Percentiles rank a stretch among this genome's conserved stretches.
phyloP scores from a whole-genome alignment of 2,888 invertebrate species.

The Ophion ventricosus region DNA sequence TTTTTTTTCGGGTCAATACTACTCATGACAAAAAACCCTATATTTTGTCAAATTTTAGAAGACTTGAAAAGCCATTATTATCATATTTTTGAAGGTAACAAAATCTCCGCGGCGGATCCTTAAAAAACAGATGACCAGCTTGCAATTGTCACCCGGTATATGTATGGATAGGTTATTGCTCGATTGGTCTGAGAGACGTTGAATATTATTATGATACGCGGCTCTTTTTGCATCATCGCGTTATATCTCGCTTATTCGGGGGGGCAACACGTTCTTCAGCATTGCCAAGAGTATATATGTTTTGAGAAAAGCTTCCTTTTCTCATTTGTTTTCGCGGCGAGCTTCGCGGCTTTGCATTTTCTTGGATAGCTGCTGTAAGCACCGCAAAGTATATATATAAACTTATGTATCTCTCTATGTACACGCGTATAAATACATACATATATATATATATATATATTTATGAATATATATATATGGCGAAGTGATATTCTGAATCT shows the following conservation, averaged over 20 bases:
- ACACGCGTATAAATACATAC: not conserved
- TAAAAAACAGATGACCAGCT: not conserved
- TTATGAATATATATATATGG: not conserved
- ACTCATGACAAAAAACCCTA: too few species aligned
- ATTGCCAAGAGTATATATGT: constrained; percentile 50
- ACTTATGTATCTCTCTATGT: not conserved
- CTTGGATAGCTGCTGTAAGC: constrained; percentile 12
- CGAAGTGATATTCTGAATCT: too few species aligned
- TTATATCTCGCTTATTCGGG: not conserved
- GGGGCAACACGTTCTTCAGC: constrained; percentile 8
- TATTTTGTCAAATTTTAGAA: too few species aligned
- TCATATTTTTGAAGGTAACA: too few species aligned
- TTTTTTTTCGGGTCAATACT: too few species aligned
- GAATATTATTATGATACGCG: constrained; percentile 29
- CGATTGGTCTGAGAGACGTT: constrained; percentile 26
- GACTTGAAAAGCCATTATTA: too few species aligned
- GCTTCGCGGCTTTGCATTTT: constrained; percentile 3
- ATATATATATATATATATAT: not conserved
- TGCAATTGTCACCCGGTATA: not conserved
- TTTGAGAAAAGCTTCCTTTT: constrained; percentile 16
- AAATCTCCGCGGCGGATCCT: too few species aligned
- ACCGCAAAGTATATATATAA: not conserved
- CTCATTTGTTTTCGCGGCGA: constrained; percentile 14
- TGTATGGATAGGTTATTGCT: not conserved
- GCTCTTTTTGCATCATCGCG: constrained; percentile 31